Percentiles rank a stretch among this genome's conserved stretches.
Evolutionary conservation across 2,797 vertebrate species (phyloP).

Genomic region (Peromyscus aztecus): DNA sequence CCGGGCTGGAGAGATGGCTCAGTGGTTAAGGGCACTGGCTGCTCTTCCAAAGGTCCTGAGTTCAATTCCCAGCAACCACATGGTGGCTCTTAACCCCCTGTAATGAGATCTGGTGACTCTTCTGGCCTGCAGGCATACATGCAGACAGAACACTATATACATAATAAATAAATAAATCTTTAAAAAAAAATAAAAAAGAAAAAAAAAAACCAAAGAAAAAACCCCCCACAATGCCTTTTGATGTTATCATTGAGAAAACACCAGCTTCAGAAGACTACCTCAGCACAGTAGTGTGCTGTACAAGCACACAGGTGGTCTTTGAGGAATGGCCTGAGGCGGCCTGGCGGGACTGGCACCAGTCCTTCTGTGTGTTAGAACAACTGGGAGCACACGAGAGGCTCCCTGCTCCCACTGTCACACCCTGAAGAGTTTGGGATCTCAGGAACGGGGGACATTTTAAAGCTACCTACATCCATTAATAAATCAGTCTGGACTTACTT

Average conservation of each 20-base stretch:
- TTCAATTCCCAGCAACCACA: no score
- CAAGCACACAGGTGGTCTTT: slow-evolving; percentile 90
- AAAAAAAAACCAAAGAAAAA: no score
- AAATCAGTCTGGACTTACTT: slow-evolving; percentile 76
- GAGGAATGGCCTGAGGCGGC: slow-evolving; percentile 92
- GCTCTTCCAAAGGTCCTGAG: no score
- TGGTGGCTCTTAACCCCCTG: no score
- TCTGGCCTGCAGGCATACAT: no score
- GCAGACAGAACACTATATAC: no score
- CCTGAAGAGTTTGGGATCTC: slow-evolving; percentile 86
- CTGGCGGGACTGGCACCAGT: slow-evolving; percentile 92
- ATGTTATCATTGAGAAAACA: not conserved
- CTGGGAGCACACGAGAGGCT: slow-evolving; percentile 95
- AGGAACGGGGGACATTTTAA: slow-evolving; percentile 67
- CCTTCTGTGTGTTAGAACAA: slow-evolving; percentile 96
- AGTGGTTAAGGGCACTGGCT: no score
- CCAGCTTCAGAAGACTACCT: no score
- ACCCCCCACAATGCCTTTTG: not conserved
- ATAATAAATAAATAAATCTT: no score
- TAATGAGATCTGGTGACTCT: no score
- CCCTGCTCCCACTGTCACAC: slow-evolving; percentile 88
- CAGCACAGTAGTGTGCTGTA: not conserved
- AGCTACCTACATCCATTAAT: slow-evolving; percentile 72
- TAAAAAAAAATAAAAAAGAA: no score
- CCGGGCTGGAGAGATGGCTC: not conserved